Conservation (phyloP, 2,797 vertebrate genomes). For the Linurgus olivaceus region DNA sequence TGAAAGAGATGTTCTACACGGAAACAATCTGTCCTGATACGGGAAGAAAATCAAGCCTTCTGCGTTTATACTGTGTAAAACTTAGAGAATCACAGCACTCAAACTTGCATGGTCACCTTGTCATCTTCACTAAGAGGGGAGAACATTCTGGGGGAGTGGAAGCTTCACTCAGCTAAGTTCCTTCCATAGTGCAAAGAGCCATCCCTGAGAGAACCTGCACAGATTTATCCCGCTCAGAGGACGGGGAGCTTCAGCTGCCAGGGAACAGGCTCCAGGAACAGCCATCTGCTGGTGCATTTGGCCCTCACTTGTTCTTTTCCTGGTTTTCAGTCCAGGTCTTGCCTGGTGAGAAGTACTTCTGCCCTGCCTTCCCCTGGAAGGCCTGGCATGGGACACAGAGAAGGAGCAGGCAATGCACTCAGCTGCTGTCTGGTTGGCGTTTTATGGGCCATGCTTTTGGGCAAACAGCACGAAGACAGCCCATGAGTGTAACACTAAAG, state of each 20-base stretch:
- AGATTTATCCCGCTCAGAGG: background rate
- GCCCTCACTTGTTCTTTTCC: background rate
- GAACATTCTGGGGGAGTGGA: background rate
- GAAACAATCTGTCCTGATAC: no score
- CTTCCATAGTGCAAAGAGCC: background rate
- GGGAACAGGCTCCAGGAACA: background rate
- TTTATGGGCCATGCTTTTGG: background rate
- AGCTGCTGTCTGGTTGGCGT: background rate
- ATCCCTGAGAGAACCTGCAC: background rate
- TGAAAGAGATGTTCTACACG: background rate
- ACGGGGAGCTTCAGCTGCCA: background rate
- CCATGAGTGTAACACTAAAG: background rate
- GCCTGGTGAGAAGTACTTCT: background rate
- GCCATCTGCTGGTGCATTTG: background rate
- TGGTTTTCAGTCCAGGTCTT: background rate
- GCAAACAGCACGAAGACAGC: background rate
- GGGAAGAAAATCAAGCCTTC: background rate
- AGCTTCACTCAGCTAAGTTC: background rate
- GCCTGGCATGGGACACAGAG: background rate
- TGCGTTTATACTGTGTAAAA: background rate
- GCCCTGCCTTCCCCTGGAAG: background rate
- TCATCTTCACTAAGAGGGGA: background rate
- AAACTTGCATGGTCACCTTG: background rate
- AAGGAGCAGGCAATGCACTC: accelerated
- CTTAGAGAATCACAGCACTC: background rate